Evolutionary conservation across 2,797 vertebrate genomes (phyloP).

Genomic region (Catamblyrhynchus diadema): DNA sequence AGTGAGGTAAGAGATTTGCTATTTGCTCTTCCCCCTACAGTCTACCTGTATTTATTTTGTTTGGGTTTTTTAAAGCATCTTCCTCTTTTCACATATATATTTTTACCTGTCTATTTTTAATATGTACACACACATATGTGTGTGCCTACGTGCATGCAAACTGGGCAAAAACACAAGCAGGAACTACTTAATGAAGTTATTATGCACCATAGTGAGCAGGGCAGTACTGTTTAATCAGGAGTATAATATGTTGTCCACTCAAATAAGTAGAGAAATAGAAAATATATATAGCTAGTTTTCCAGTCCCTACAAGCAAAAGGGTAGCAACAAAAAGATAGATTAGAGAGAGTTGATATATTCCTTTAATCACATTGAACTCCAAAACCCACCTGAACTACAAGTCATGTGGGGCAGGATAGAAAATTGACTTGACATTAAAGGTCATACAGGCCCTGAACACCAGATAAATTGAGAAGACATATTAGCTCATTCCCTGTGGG

Average conservation of each 20-base stretch:
- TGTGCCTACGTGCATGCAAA: fast-evolving
- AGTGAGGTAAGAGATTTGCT: background rate
- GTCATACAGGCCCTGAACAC: background rate
- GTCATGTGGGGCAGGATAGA: background rate
- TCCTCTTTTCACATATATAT: background rate
- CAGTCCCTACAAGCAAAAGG: background rate
- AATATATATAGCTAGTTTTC: background rate
- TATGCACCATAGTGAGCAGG: background rate
- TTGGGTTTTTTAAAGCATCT: background rate
- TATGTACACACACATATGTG: fast-evolving
- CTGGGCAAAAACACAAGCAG: background rate
- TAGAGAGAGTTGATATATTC: background rate
- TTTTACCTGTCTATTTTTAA: background rate
- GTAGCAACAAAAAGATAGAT: background rate
- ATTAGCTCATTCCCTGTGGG: background rate
- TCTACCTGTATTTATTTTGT: background rate
- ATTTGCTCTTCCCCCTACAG: background rate
- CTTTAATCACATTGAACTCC: background rate
- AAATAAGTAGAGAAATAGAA: background rate
- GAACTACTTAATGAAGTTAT: background rate
- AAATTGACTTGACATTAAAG: background rate
- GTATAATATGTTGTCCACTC: background rate
- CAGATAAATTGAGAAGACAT: background rate
- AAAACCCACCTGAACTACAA: background rate
- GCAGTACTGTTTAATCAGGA: background rate